Evolutionary conservation across 2,888 invertebrate species (phyloP).

Genomic region (Diplazon laetatorius): DNA sequence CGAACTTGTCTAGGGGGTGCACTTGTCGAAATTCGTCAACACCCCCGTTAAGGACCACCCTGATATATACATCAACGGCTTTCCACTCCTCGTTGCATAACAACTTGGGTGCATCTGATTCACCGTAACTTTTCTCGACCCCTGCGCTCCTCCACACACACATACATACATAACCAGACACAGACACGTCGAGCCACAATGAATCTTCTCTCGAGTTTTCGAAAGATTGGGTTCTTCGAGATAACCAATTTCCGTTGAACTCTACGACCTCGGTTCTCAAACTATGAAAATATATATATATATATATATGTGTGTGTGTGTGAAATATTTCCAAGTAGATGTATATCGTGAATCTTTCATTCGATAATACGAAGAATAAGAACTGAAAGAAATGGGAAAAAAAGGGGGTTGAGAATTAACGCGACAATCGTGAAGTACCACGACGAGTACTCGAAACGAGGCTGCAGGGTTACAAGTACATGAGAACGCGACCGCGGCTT

Average conservation of each 20-base stretch:
- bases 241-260: neutral
- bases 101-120: constrained; percentile 53
- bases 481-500: constrained; percentile 16
- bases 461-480: constrained; percentile 21
- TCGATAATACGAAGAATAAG: constrained; percentile 25
- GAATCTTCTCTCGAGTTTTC: constrained; percentile 11
- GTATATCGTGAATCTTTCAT: no score
- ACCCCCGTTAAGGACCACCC: no score
- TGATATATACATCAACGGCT: constrained; percentile 33
- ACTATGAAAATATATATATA: no score
- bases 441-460: constrained; percentile 4
- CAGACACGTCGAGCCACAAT: neutral
- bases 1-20: no score
- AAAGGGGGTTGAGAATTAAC: neutral
- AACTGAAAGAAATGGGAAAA: neutral
- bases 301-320: no score
- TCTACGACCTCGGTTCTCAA: no score
- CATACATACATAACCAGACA: constrained; percentile 5
- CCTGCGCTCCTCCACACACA: neutral
- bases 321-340: no score
- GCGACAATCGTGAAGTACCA: constrained; percentile 1
- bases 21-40: no score
- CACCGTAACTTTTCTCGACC: constrained; percentile 34
- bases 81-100: constrained; percentile 57
- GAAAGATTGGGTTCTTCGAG: constrained; percentile 2